Base-by-base conservation (phyloP, 2,797 vertebrate species). In the Cyclopterus lumpus region DNA sequence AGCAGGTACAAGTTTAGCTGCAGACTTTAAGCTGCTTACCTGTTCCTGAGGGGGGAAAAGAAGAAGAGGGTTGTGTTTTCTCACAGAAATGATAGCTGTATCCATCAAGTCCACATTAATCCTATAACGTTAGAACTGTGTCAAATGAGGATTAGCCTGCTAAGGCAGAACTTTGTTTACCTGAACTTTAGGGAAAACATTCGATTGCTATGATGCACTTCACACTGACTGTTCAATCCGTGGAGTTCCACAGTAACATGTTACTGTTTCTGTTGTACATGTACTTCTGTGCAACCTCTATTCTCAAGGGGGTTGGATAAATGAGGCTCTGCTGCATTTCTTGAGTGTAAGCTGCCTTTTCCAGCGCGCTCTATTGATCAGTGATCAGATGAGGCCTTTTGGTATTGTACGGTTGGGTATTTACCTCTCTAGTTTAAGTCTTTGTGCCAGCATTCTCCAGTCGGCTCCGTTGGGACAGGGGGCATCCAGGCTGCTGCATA, bases 381-480 rank as follows among this genome's bases (percentile, higher is more conserved):
- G 53, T n/a, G 72, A 76, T 81, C 71, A 69, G 77, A 81, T 66
- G 14, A 72, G 42, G 54, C 34, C 6, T 49, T 28, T 42, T 6
- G 46, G 12, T 46, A 8, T 34, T 22, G 9, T 48, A 5, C 53
- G 9, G 51, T 48, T 64, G 57, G 58, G 15, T 73, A 48, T 75
- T 86, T 84, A 99, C 98, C 97, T 98, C 93, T 99, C 97, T 0
- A 99, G 96, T 92, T 99, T 97, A 73, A 99, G 97, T 93, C 98
- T 99, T 94, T 99, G 98, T 81, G 97, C 98, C 87, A 99, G 94
- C 78, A 95, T 97, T 91, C 97, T 96, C 98, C 98, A 99, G 94
- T 99, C 97, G 0, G 97, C 97, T 85, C 98, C 97, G 46, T 97
- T 97, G 79, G 96, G 96, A 80, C 97, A 97, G 0, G 97, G 97